Conservation (phyloP, 2,113 vertebrate genomes). For the Scalopus aquaticus region DNA sequence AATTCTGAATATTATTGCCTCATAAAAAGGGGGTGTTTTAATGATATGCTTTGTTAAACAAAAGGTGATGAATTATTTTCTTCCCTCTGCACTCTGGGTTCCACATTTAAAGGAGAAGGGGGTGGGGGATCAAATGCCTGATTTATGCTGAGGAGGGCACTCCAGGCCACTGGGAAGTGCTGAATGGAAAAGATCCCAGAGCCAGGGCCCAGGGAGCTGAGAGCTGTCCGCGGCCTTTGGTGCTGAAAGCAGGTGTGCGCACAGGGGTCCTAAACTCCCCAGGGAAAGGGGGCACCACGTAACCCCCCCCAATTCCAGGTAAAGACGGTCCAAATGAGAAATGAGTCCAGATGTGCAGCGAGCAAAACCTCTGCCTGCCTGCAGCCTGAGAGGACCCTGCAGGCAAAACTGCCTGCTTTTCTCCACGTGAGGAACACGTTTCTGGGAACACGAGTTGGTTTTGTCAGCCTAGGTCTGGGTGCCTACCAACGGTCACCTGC, state of each 20-base stretch:
- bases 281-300: accelerated
- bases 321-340: background rate
- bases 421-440: background rate
- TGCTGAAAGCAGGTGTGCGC: slow-evolving; percentile 68
- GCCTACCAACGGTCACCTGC: accelerated
- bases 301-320: background rate
- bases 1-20: slow-evolving; percentile 34
- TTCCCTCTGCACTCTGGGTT: background rate
- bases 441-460: background rate
- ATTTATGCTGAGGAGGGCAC: slow-evolving; percentile 63
- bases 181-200: background rate
- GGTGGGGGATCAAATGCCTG: slow-evolving; percentile 48
- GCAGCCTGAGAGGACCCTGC: background rate
- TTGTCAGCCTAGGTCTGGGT: background rate
- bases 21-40: slow-evolving; percentile 6
- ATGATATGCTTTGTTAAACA: slow-evolving; percentile 62
- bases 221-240: slow-evolving; percentile 71
- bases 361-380: background rate
- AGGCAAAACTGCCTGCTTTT: background rate
- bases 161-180: slow-evolving; percentile 33
- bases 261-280: background rate
- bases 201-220: background rate
- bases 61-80: slow-evolving; percentile 51
- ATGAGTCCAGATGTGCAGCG: background rate
- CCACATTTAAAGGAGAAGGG: background rate